phyloP scores from a whole-genome alignment of 2,113 vertebrate genomes.

The Peromyscus californicus region DNA sequence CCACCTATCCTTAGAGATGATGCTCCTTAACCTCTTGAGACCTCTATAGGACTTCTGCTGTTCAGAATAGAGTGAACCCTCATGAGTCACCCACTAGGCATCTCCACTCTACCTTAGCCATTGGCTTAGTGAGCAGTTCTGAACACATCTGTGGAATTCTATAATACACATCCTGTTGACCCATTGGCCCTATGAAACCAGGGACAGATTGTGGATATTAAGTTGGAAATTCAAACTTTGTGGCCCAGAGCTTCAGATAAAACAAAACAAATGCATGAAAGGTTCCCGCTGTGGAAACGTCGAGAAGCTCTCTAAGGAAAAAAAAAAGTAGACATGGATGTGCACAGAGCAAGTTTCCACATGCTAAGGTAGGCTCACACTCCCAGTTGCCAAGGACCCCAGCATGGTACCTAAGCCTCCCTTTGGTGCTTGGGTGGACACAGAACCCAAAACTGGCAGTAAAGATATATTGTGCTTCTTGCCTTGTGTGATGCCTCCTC shows the following conservation, averaged over 20 bases:
- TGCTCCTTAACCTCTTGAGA: neutral
- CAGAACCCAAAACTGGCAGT: neutral
- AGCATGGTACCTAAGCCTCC: fast-evolving
- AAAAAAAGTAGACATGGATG: neutral
- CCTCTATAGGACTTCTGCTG: too few species aligned
- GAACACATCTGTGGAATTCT: neutral
- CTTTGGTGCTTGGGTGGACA: neutral
- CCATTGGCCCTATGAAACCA: neutral
- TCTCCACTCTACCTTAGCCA: neutral
- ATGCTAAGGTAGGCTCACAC: neutral
- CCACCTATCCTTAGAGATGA: neutral
- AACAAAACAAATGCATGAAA: neutral
- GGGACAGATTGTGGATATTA: neutral
- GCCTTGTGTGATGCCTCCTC: neutral
- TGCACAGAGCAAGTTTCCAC: neutral
- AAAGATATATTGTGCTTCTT: neutral
- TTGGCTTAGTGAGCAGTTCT: neutral
- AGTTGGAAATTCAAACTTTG: neutral
- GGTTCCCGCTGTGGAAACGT: neutral
- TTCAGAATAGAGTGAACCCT: neutral
- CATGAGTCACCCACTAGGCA: neutral
- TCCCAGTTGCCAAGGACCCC: neutral
- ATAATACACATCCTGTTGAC: neutral
- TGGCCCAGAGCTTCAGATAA: neutral
- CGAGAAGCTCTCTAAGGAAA: neutral